Conservation (phyloP, 2,113 vertebrate genomes). For the Geococcyx californianus region DNA sequence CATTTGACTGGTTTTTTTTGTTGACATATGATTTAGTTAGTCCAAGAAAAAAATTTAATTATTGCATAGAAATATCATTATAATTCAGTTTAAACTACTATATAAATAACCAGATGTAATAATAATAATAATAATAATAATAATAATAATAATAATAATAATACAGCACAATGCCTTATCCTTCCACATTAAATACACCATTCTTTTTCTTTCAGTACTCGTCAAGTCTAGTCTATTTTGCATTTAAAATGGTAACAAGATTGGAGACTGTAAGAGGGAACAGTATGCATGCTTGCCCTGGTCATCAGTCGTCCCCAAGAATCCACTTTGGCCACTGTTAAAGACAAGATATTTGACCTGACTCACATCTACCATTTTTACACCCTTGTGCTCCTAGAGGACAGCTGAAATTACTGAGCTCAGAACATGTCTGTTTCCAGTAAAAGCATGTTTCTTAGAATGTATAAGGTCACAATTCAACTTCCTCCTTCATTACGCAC, state of each 20-base stretch:
- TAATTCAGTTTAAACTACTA: background rate
- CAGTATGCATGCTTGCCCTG: background rate
- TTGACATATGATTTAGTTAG: background rate
- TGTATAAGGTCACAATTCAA: background rate
- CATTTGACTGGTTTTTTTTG: too few relatives aligned
- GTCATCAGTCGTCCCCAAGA: background rate
- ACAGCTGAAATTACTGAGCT: background rate
- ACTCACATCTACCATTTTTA: background rate
- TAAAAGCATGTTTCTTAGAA: accelerated
- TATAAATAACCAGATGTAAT: background rate
- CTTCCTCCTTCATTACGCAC: background rate
- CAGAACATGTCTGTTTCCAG: background rate
- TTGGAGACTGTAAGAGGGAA: background rate
- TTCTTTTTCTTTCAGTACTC: background rate
- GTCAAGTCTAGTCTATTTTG: background rate
- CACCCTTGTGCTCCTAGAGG: background rate
- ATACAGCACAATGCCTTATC: background rate
- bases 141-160: background rate
- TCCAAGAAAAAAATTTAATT: background rate
- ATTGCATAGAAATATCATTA: background rate
- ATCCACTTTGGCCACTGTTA: background rate
- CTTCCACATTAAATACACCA: background rate
- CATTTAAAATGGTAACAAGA: background rate
- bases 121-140: background rate
- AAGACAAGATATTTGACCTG: background rate